A percentile compares a stretch with the other conserved stretches of the same genome.
Evolutionary conservation across 1,140 invertebrate species (phyloP).

Genomic region (Aradophagus sp.): DNA sequence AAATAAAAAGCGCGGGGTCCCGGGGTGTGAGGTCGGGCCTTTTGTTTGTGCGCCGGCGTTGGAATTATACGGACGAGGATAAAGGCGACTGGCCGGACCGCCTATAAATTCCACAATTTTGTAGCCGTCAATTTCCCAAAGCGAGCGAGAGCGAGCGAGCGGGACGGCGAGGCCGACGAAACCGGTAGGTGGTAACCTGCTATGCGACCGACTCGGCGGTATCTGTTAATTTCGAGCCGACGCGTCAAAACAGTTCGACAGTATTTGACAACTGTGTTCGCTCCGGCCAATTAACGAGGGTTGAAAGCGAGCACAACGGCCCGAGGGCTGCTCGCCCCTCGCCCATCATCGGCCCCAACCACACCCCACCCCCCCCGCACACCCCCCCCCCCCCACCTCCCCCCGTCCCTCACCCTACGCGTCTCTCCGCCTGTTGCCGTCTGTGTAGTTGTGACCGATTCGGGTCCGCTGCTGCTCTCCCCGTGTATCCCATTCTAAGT

Average conservation of each 20-base stretch:
- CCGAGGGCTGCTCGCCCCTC: no score
- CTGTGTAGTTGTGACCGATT: no score
- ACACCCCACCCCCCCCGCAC: no score
- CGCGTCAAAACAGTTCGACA: constrained; percentile 48
- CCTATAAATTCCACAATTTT: constrained; percentile 52
- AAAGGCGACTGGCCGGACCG: constrained; percentile 32
- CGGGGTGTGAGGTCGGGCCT: constrained; percentile 38
- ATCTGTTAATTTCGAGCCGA: constrained; percentile 38
- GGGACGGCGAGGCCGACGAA: constrained; percentile 11
- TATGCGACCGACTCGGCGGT: constrained; percentile 5
- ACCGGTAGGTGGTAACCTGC: constrained; percentile 41
- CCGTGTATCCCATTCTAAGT: no score
- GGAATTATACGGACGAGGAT: constrained; percentile 50
- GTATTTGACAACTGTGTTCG: constrained; percentile 49
- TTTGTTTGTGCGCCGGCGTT: constrained; percentile 45
- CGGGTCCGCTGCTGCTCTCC: no score
- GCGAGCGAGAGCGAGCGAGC: constrained; percentile 8
- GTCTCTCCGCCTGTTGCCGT: no score
- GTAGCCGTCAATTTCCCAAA: constrained; percentile 47
- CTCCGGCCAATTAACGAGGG: constrained; percentile 34
- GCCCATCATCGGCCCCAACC: no score
- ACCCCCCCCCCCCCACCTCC: no score
- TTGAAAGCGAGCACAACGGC: constrained; percentile 16
- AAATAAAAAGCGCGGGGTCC: constrained; percentile 7
- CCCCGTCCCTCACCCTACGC: no score